These are phyloP conservation scores for Amniataba percoides DNA, from an alignment of 2,797 vertebrate genomes.

Conservation along the genomic window DNA sequence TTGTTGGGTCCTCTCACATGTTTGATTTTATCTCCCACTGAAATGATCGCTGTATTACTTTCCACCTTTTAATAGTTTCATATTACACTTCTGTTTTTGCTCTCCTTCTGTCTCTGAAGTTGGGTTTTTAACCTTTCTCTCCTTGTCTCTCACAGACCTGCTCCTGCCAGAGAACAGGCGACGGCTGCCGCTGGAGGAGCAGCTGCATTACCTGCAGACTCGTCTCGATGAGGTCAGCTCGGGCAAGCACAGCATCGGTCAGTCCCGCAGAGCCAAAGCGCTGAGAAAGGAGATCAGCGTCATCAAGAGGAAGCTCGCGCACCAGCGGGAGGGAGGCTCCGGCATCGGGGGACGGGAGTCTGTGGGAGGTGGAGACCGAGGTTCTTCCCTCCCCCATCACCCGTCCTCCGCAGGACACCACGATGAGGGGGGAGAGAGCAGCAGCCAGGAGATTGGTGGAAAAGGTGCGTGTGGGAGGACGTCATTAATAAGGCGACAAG, in stretches of 20 bases:
- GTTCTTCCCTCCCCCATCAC: conserved; percentile 83
- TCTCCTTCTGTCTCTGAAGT: neutral
- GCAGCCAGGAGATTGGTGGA: conserved; percentile 95
- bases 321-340: conserved; percentile 91
- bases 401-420: conserved; percentile 89
- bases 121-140: neutral
- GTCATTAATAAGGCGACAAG: neutral
- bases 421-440: conserved; percentile 97
- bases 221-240: conserved; percentile 92
- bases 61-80: neutral
- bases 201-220: conserved; percentile 92
- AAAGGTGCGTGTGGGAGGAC: conserved; percentile 87
- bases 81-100: neutral
- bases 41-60: too few species aligned
- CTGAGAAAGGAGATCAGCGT: conserved; percentile 97
- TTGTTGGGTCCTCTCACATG: neutral
- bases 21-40: neutral
- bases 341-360: conserved; percentile 87
- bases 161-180: conserved; percentile 92
- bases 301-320: conserved; percentile 93
- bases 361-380: conserved; percentile 82
- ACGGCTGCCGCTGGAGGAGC: conserved; percentile 93
- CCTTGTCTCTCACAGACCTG: conserved; percentile 81
- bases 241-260: conserved; percentile 95
- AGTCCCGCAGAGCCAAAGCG: conserved; percentile 94